Evolutionary conservation across 2,888 invertebrate genomes (phyloP), one percentile per base, ranked within the genome.

Genomic region (Chaetogeoica ovagalla): DNA sequence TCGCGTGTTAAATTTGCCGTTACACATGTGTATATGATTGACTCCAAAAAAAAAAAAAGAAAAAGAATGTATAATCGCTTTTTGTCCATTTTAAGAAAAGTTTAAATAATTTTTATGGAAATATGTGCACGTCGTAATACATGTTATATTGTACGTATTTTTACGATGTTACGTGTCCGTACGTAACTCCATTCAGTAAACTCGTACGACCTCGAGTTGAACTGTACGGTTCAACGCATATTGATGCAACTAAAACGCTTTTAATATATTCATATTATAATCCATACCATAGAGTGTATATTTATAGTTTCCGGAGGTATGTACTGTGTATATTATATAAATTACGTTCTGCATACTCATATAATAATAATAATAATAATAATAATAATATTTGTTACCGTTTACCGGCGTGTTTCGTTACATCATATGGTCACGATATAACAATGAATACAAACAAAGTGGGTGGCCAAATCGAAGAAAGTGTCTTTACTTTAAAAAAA

Each of bases 251-350:
- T 17, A 39, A 39, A 65, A 74, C 57, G 74, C 55, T 52, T 55
- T 65, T 55, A 74, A 55, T 43, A 23, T 39, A 65, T 65, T 65
- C 65, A 55, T 63, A 8, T 21, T 23, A 5, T 21, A 55, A 21
- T 30, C 30, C 30, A 30, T 4, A 30, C 43, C 43, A 48, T 57
- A 68, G 57, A 13, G 13, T 48, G 1, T 48, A 48, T 3, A 48
- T 43, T 59, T 76, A 57, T 59, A 59, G 30, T 76, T 76, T 76
- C 76, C 76, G 76, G 66, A 76, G 59, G 43, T 75, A 75, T 75
- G 19, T 59, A 48, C 13, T 3, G 13, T 48, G 9, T 13, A 43
- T 63, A 43, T 66, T 75, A 62, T 37, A 66, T 72, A 48, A 48
- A 43, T 72, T 43, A 19, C 39, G 19, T 57, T 48, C 48, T 63